Evolutionary conservation across 2,797 vertebrate species (phyloP).

Genomic region (Helicolenus hilgendorfi): DNA sequence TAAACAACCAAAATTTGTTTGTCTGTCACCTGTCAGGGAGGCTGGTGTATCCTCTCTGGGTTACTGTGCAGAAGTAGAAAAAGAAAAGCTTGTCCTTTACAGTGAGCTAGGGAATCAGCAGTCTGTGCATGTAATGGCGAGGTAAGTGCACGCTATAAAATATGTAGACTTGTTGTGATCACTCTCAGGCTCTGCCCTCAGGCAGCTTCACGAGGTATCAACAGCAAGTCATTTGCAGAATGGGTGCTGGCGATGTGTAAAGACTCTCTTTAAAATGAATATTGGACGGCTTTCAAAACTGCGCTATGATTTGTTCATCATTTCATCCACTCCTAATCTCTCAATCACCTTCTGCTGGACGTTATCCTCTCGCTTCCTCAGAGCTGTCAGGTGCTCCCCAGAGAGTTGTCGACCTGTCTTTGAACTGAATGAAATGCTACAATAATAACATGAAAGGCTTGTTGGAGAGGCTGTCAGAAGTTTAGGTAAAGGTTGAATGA

Average conservation of each 20-base stretch:
- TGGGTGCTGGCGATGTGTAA: background rate
- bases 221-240: slow-evolving; percentile 5
- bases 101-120: slow-evolving; percentile 34
- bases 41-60: slow-evolving; percentile 5
- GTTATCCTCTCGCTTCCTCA: background rate
- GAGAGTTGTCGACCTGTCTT: slow-evolving; percentile 19
- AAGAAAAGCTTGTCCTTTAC: background rate
- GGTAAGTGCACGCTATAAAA: slow-evolving; percentile 40
- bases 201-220: slow-evolving; percentile 42
- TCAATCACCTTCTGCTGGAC: background rate
- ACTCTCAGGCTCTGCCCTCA: slow-evolving; percentile 13
- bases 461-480: background rate
- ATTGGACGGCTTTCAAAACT: slow-evolving; percentile 17
- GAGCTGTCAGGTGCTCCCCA: background rate
- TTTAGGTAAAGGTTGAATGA: background rate
- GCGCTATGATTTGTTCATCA: slow-evolving; percentile 24
- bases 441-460: slow-evolving; percentile 19
- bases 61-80: background rate
- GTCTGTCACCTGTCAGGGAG: background rate
- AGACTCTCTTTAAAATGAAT: slow-evolving; percentile 16
- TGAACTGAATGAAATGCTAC: slow-evolving; percentile 31
- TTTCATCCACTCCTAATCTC: slow-evolving; percentile 20
- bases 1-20: background rate
- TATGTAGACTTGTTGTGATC: slow-evolving; percentile 45
- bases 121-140: slow-evolving; percentile 39